phyloP scores from a whole-genome alignment of 2,888 invertebrate species.

The Drosophila greeni region DNA sequence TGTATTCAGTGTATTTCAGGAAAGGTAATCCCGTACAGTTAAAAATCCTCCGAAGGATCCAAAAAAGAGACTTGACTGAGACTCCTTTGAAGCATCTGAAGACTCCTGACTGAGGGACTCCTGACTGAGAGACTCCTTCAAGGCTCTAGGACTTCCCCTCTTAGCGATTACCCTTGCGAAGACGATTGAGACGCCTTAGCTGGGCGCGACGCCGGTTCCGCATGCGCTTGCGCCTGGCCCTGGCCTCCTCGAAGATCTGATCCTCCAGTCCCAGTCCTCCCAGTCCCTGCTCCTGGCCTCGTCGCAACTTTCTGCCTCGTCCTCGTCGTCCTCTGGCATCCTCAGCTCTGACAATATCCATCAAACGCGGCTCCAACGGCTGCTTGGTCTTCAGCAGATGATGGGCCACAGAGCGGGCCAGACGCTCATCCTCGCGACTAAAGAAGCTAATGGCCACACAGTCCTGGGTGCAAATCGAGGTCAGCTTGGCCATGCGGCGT shows the following conservation, averaged over 20 bases:
- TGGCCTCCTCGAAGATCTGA: not conserved
- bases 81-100: not conserved
- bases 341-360: not conserved
- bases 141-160: not conserved
- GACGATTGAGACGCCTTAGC: not conserved
- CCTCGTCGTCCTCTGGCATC: not conserved
- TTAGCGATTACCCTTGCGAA: too few relatives aligned
- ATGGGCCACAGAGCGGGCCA: not conserved
- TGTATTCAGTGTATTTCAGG: not conserved
- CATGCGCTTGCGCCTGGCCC: not conserved
- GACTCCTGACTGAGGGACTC: not conserved
- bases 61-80: too few relatives aligned
- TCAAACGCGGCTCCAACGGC: not conserved
- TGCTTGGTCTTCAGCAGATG: not conserved
- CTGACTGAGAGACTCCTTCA: not conserved
- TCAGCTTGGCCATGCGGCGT: constrained; percentile 94
- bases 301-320: not conserved
- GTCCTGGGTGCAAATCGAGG: constrained; percentile 72
- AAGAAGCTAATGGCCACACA: constrained; percentile 11
- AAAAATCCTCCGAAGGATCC: not conserved
- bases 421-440: not conserved
- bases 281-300: fast-evolving
- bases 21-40: not conserved
- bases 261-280: not conserved
- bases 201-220: constrained; percentile 11